A percentile compares a stretch with the other conserved stretches of the same genome.
Evolutionary conservation across 2,888 invertebrate species (phyloP).

Genomic region (Buathra laborator): DNA sequence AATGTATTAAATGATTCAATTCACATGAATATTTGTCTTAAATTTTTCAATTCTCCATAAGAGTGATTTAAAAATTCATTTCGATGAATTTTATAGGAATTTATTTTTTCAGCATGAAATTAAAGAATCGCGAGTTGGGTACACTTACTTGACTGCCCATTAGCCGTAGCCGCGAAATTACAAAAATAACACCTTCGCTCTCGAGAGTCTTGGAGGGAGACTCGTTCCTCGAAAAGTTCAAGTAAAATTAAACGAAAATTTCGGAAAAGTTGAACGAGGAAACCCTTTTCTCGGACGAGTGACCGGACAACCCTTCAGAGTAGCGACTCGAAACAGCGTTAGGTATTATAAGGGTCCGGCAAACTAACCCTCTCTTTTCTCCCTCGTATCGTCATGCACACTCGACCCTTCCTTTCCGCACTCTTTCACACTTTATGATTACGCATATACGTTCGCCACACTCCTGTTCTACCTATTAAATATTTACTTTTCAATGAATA

Average conservation of each 20-base stretch:
- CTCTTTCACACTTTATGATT: slow-evolving; percentile 55
- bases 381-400: slow-evolving; percentile 71
- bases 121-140: neutral
- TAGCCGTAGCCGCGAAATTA: slow-evolving; percentile 79
- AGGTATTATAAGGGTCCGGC: slow-evolving; percentile 70
- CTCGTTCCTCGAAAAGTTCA: slow-evolving; percentile 73
- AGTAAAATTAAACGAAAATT: slow-evolving; percentile 83
- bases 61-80: neutral
- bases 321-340: slow-evolving; percentile 47
- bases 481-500: slow-evolving; percentile 85
- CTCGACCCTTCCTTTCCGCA: slow-evolving; percentile 52
- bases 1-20: no score
- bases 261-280: slow-evolving; percentile 71
- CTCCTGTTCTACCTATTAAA: slow-evolving; percentile 80
- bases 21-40: neutral
- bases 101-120: neutral
- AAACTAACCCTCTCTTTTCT: slow-evolving; percentile 74
- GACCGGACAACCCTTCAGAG: slow-evolving; percentile 69
- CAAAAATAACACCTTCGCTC: slow-evolving; percentile 79
- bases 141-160: slow-evolving; percentile 70
- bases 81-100: neutral
- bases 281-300: slow-evolving; percentile 78
- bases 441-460: slow-evolving; percentile 58
- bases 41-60: neutral
- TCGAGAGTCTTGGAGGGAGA: slow-evolving; percentile 34